Conservation (phyloP, 1,140 invertebrate species). For the Belonocnema kinseyi region DNA sequence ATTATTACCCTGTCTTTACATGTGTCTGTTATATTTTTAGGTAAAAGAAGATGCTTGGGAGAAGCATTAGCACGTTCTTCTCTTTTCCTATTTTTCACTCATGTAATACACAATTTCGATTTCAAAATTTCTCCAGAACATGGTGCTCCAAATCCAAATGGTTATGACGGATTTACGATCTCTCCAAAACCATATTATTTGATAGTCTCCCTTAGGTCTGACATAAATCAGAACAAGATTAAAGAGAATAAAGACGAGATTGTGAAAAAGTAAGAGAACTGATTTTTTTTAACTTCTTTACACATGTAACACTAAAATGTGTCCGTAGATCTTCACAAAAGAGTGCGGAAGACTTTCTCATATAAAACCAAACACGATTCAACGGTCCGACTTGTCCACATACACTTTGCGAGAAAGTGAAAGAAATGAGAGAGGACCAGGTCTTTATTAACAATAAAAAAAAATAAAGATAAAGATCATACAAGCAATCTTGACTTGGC, state of each 20-base stretch:
- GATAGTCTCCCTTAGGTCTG: conserved; percentile 37
- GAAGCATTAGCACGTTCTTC: conserved; percentile 78
- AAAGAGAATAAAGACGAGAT: background rate
- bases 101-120: conserved; percentile 76
- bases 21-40: conserved; percentile 66
- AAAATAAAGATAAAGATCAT: conserved; percentile 4
- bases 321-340: background rate
- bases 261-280: background rate
- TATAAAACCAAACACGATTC: conserved; percentile 8
- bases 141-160: conserved; percentile 62
- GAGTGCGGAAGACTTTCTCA: background rate
- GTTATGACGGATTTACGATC: conserved; percentile 75
- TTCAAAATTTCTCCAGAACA: conserved; percentile 65
- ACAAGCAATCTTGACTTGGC: conserved; percentile 2
- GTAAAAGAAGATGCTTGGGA: conserved; percentile 80
- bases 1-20: background rate
- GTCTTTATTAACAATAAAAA: conserved; percentile 11
- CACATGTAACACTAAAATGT: background rate
- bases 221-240: background rate
- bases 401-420: conserved; percentile 52
- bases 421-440: conserved; percentile 50
- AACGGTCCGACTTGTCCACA: conserved; percentile 47
- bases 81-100: conserved; percentile 77
- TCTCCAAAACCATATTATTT: conserved; percentile 74
- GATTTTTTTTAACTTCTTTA: conserved; percentile 20